A percentile compares a stretch with the other conserved stretches of the same genome.
Evolutionary conservation across 2,797 vertebrate genomes (phyloP).

Genomic region (Todus mexicanus): DNA sequence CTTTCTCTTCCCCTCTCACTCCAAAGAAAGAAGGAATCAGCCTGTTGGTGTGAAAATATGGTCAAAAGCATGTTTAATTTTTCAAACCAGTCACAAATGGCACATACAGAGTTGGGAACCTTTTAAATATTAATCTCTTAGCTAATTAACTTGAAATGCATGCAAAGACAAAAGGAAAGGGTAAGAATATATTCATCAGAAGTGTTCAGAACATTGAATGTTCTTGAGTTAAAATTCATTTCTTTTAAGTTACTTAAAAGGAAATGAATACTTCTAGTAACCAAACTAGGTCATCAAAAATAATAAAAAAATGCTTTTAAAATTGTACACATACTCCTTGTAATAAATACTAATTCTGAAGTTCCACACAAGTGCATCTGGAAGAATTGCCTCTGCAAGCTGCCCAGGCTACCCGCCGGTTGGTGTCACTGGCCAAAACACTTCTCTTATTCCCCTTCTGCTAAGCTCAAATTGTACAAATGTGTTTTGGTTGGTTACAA

Average conservation of each 20-base stretch:
- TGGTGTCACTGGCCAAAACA: not conserved
- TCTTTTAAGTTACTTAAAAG: conserved; percentile 31
- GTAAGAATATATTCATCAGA: not conserved
- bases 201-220: not conserved
- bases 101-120: not conserved
- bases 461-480: not conserved
- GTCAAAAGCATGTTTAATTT: not conserved
- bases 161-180: not conserved
- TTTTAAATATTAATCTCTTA: not conserved
- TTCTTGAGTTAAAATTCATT: not conserved
- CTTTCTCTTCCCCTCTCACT: not conserved
- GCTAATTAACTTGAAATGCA: conserved; percentile 7
- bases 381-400: not conserved
- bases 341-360: not conserved
- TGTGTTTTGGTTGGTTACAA: not conserved
- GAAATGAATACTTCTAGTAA: not conserved
- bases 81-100: not conserved
- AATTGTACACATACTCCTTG: not conserved
- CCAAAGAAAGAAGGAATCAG: not conserved
- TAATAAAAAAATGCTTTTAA: not conserved
- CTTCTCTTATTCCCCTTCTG: not conserved
- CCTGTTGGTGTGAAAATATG: not conserved
- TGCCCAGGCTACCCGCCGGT: not conserved
- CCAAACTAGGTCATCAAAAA: not conserved
- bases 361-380: not conserved